phyloP scores from a whole-genome alignment of 2,113 vertebrate species.

The Muntiacus reevesi region DNA sequence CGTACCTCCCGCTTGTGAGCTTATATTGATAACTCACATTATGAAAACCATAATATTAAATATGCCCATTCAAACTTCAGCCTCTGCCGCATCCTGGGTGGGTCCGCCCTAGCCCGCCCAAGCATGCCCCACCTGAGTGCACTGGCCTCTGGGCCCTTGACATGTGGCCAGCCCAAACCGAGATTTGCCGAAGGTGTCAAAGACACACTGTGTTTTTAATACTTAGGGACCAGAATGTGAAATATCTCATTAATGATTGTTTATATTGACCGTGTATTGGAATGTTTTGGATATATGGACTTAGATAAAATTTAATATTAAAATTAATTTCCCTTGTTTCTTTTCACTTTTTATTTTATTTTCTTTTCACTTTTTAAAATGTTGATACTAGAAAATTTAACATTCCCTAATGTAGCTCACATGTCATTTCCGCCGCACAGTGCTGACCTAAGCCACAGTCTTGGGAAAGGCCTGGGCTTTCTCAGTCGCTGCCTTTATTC shows the following conservation, averaged over 20 bases:
- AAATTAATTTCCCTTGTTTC: background rate
- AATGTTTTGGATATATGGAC: background rate
- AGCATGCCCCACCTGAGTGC: accelerated
- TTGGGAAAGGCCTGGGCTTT: background rate
- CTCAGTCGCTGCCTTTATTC: background rate
- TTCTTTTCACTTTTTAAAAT: background rate
- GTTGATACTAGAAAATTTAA: background rate
- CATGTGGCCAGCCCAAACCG: background rate
- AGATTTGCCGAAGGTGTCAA: background rate
- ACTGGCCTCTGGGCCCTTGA: background rate
- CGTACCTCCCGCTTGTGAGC: background rate
- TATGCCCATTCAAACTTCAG: background rate
- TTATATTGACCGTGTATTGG: background rate
- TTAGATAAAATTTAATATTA: background rate
- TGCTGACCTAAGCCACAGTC: background rate
- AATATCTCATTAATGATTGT: background rate
- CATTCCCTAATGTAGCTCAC: background rate
- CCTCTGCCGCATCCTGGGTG: background rate
- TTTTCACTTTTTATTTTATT: background rate
- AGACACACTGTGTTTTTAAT: background rate
- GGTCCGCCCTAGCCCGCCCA: background rate
- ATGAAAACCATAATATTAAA: background rate
- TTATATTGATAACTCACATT: background rate
- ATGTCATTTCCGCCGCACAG: background rate
- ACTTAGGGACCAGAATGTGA: background rate